A percentile compares a stretch with the other conserved stretches of the same genome.
Evolutionary conservation across 2,888 invertebrate species (phyloP).

Genomic region (Baccha elongata): DNA sequence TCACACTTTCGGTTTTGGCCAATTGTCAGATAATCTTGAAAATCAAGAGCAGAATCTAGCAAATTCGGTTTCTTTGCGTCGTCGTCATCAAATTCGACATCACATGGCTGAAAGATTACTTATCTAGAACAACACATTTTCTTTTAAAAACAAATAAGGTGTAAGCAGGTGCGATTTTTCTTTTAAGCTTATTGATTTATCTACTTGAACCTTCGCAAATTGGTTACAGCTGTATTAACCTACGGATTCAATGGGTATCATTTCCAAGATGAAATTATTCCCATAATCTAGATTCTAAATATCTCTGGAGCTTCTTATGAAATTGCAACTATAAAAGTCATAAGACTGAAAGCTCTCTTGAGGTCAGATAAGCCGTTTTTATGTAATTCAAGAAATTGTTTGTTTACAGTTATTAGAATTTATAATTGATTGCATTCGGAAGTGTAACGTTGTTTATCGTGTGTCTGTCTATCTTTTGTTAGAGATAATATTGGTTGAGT

Average conservation of each 20-base stretch:
- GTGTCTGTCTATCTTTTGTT: not conserved
- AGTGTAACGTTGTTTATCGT: conserved; percentile 12
- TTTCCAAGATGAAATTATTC: too few species aligned
- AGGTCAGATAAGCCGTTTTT: not conserved
- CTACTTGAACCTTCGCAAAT: not conserved
- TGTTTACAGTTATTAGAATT: conserved; percentile 4
- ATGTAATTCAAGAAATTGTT: not conserved
- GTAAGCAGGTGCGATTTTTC: not conserved
- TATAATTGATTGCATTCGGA: not conserved
- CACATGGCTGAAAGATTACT: conserved; percentile 16
- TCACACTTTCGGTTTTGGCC: conserved; percentile 47
- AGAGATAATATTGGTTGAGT: conserved; percentile 3
- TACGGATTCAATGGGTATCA: too few species aligned
- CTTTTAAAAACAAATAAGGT: not conserved
- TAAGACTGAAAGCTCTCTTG: not conserved
- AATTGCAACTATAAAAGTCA: conserved; percentile 4
- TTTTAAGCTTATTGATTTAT: conserved; percentile 8
- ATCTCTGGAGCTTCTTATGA: not conserved
- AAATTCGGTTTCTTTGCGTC: conserved; percentile 68
- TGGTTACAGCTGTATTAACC: not conserved
- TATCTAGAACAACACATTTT: conserved; percentile 8
- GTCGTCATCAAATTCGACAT: conserved; percentile 4
- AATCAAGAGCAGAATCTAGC: conserved; percentile 70
- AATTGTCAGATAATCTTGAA: conserved; percentile 55
- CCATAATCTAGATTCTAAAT: too few species aligned